Base-by-base conservation (phyloP, 2,888 invertebrate genomes). In the Sthenelais limicola region DNA sequence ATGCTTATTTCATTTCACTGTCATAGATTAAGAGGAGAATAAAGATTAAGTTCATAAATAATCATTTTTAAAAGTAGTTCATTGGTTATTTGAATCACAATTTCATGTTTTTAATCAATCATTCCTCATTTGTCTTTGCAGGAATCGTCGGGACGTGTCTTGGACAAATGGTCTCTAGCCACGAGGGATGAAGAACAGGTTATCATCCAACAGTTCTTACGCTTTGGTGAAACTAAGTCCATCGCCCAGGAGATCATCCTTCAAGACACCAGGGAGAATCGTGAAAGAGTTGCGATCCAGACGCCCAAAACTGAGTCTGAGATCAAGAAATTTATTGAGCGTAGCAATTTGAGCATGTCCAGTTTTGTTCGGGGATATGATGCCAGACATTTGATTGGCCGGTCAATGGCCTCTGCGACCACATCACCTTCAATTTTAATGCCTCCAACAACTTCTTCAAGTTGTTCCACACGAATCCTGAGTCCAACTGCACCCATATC, bases 131-230 rank as follows among this genome's bases (percentile, higher is more conserved):
- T 70, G 56, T 70, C 35, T 90, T 80, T 84, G 32, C 84, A 95
- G 94, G 94, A 94, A 90, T 91, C 92, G 82, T 92, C 93, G 89
- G 93, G 94, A 82, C 91, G 92, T 88, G 91, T 93, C 85, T 91
- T 95, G 89, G 94, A 95, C 90, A 92, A 93, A 91, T 96, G 96
- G 95, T 92, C 92, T 84, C 93, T 95, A 86, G 93, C 94, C 87
- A 93, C 93, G 82, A 91, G 92, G 84, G 94, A 95, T 87, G 96
- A 96, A 89, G 95, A 96, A 90, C 94, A 93, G 86, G 91, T 95
- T 89, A 94, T 96, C 81, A 91, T 96, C 80, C 95, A 95, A 88
- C 95, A 96, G 89, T 96, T 96, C 88, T 92, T 96, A 83, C 92
- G 95, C 83, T 94, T 95, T 84, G 94, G 94, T 84, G 95, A 95